phyloP scores from a whole-genome alignment of 2,888 invertebrate genomes.

The Synanthedon formicaeformis region DNA sequence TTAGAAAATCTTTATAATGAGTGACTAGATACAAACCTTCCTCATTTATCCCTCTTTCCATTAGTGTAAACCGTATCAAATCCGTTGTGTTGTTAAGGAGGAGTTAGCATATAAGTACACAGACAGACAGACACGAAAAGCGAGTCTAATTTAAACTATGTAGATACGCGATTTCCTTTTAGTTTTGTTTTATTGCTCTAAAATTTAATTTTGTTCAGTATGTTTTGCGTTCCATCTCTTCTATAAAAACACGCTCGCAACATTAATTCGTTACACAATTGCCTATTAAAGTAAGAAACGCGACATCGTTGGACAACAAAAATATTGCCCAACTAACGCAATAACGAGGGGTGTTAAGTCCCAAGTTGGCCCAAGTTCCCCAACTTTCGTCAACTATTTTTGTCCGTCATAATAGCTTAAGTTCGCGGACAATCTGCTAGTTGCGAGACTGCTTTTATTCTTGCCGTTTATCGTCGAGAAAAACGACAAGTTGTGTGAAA shows the following conservation, averaged over 20 bases:
- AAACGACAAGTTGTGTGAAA: conserved; percentile 9
- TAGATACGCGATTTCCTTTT: too few relatives aligned
- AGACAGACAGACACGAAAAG: too few relatives aligned
- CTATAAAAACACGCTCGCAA: background rate
- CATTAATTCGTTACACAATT: conserved; percentile 20
- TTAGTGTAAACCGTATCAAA: too few relatives aligned
- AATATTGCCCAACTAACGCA: conserved; percentile 65
- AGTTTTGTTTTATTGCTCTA: too few relatives aligned
- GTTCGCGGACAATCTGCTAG: conserved; percentile 49
- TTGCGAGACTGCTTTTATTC: background rate
- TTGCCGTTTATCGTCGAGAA: background rate
- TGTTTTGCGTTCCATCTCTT: too few relatives aligned
- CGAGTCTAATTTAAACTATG: too few relatives aligned
- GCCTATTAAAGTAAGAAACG: conserved; percentile 45
- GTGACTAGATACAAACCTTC: too few relatives aligned
- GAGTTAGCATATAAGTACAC: too few relatives aligned
- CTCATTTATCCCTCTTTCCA: too few relatives aligned
- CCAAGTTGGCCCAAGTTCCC: conserved; percentile 25
- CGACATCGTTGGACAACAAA: conserved; percentile 45
- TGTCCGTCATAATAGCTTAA: conserved; percentile 63
- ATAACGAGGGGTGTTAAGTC: conserved; percentile 58
- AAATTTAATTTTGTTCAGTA: too few relatives aligned
- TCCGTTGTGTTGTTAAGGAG: too few relatives aligned
- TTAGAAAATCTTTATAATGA: too few relatives aligned
- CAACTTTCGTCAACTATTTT: conserved; percentile 58